Conservation (phyloP, 2,113 vertebrate species). For the Vanacampus margaritifer region DNA sequence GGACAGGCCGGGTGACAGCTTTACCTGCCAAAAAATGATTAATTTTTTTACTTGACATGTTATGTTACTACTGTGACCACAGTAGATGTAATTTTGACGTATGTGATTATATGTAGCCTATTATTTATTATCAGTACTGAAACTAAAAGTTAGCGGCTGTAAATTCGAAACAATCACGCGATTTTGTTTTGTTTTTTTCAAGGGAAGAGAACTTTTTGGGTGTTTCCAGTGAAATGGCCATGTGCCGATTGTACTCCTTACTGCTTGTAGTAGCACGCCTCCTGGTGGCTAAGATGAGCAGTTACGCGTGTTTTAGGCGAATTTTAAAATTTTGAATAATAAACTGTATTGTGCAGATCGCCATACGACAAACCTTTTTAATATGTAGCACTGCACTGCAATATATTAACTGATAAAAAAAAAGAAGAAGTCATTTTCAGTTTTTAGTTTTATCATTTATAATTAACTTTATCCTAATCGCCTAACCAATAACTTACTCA, state of each 20-base stretch:
- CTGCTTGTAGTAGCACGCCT: background rate
- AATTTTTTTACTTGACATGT: background rate
- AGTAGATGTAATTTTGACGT: background rate
- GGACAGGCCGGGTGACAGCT: conserved; percentile 11
- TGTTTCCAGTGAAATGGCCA: background rate
- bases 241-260: background rate
- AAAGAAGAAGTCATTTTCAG: no score
- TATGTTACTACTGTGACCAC: background rate
- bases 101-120: background rate
- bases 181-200: background rate
- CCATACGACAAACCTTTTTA: no score
- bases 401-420: no score
- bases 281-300: background rate
- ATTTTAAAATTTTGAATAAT: no score
- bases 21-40: conserved; percentile 19
- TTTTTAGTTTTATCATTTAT: no score
- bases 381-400: no score
- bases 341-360: no score
- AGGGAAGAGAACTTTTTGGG: background rate
- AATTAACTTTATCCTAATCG: no score
- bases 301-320: background rate
- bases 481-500: no score
- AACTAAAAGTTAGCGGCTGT: background rate
- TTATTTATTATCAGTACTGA: background rate
- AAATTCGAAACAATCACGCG: background rate